phyloP scores from a whole-genome alignment of 92 coral and sea anemone species.

The Meandrina meandrites region DNA sequence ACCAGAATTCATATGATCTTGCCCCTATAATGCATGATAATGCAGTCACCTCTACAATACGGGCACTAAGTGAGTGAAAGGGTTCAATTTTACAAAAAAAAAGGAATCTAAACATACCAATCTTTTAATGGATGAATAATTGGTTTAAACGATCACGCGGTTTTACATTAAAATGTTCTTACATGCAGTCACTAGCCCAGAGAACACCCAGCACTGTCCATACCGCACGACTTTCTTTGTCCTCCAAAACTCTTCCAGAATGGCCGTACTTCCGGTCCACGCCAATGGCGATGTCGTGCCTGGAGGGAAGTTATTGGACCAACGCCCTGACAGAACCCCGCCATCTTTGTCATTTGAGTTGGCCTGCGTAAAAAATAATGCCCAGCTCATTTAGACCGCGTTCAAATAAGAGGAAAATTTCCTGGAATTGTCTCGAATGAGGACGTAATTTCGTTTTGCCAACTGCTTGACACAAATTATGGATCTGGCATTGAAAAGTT shows the following conservation, averaged over 20 bases:
- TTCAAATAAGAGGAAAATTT: neutral
- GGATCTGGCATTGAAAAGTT: too few relatives aligned
- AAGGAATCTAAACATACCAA: neutral
- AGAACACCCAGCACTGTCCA: slow-evolving; percentile 88
- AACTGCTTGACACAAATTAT: too few relatives aligned
- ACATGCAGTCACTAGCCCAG: slow-evolving; percentile 70
- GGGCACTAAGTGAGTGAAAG: neutral
- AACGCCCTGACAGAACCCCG: slow-evolving; percentile 46
- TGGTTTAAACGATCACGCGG: neutral
- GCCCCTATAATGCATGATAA: too few relatives aligned
- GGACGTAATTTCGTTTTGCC: too few relatives aligned
- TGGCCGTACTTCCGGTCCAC: slow-evolving; percentile 50
- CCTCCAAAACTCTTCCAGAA: slow-evolving; percentile 31
- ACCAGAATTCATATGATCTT: too few relatives aligned
- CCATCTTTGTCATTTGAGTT: slow-evolving; percentile 40
- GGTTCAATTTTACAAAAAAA: neutral
- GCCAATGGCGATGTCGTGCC: slow-evolving; percentile 29
- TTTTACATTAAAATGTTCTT: neutral
- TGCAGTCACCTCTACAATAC: too few relatives aligned
- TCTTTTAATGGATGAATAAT: neutral
- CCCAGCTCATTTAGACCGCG: neutral
- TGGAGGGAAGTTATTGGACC: slow-evolving; percentile 30
- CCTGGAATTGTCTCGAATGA: too few relatives aligned
- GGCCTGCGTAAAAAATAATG: neutral
- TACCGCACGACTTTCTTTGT: slow-evolving; percentile 30